Base-by-base conservation (phyloP, 2,113 vertebrate genomes). In the Notarius lentiginosus region DNA sequence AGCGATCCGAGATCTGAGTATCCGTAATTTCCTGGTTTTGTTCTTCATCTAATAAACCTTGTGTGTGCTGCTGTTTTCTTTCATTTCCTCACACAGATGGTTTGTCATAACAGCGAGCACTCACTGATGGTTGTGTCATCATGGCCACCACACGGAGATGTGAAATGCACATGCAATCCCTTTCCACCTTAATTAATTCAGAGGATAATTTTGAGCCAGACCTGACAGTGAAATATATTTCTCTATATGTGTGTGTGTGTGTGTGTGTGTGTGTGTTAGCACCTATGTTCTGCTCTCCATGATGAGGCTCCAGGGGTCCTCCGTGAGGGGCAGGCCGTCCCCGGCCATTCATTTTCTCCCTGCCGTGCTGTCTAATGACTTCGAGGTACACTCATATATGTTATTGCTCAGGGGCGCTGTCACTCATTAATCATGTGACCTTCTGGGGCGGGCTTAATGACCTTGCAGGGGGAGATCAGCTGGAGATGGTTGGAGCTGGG, bases 391-490 rank as follows among this genome's bases (percentile, higher is more conserved):
- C 96, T 97, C 93, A 95, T 96, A 96, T 96, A 96, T 94, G 94
- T 96, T 96, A 96, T 92, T 97, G 97, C 96, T 96, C 96, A 95
- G 94, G 95, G 97, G 96, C 95, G 95, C 93, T 97, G 97, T 97
- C 97, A 97, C 97, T 97, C 97, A 96, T 99, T 99, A 98, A 99
- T 99, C 98, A 99, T 93, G 92, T 95, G 97, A 99, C 98, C 98
- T 97, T 97, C 96, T 94, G 96, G 96, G 96, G 96, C 96, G 96
- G 97, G 97, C 97, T 97, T 99, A 99, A 99, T 99, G 97, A 99
- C 98, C 97, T 99, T 98, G 98, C 97, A 97, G 97, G 97, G 97
- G 97, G 97, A 99, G 97, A 99, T 99, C 98, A 99, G 97, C 96
- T 97, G 96, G 96, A 96, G 97, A 97, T 97, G 97, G 97, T 96